These are phyloP conservation scores for Hippoglossus stenolepis DNA, from an alignment of 2,113 vertebrate genomes.

Conservation along the genomic window DNA sequence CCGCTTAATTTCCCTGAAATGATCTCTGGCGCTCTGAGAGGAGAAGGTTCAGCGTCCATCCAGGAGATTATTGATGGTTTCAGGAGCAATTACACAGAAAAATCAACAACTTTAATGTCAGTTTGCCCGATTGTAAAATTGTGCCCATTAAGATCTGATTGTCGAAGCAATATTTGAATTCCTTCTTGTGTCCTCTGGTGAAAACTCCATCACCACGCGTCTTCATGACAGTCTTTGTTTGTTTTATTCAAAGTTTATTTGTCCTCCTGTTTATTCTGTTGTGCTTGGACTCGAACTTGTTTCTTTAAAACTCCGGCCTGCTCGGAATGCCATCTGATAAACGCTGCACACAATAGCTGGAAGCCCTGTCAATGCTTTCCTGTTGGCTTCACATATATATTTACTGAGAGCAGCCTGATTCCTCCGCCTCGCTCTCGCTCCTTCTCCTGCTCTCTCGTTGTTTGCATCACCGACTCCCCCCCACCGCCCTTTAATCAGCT, in stretches of 20 bases:
- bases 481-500: slow-evolving; percentile 56
- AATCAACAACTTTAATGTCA: too few species aligned
- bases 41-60: too few species aligned
- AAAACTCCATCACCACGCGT: too few species aligned
- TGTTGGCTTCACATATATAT: slow-evolving; percentile 32
- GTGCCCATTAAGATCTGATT: too few species aligned
- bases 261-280: slow-evolving; percentile 56
- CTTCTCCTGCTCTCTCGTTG: not conserved
- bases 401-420: not conserved
- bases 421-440: slow-evolving; percentile 25
- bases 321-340: slow-evolving; percentile 55
- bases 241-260: slow-evolving; percentile 36
- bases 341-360: slow-evolving; percentile 78
- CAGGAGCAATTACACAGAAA: too few species aligned
- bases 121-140: too few species aligned
- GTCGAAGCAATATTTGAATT: too few species aligned
- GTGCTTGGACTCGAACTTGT: slow-evolving; percentile 45
- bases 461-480: slow-evolving; percentile 19
- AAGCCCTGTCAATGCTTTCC: slow-evolving; percentile 69
- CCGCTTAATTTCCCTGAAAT: too few species aligned
- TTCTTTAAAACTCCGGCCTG: slow-evolving; percentile 34
- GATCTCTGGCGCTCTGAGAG: too few species aligned
- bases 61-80: too few species aligned
- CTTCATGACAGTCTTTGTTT: too few species aligned
- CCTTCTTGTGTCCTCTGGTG: too few species aligned